Evolutionary conservation across 2,888 invertebrate genomes (phyloP), one percentile per base, ranked within the genome.

Genomic region (Drosophila merina): DNA sequence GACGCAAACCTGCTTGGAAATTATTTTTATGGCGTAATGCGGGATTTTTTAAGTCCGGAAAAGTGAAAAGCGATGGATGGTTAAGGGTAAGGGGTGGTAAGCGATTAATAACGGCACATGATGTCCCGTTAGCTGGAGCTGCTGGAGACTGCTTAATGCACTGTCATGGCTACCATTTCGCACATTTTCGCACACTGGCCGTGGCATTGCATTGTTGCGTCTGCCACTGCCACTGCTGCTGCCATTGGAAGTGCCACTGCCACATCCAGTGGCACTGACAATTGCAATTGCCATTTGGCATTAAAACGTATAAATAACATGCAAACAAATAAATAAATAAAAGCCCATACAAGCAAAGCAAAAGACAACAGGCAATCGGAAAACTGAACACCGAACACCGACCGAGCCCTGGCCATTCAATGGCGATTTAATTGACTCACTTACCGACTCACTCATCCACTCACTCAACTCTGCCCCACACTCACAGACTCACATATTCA

Each of bases 261-360:
- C 12, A 42, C 40, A 20, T 7, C 40, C 40, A 42, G 40, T 42
- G 40, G 36, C 40, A 42, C 12, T 8, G 20, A 7, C 40, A 42
- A 20, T 42, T 14, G 40, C 64, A 64, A 69, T 68, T 86, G 86
- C 64, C 51, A 59, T 63, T 88, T 66, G 81, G 69, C 71, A 76
- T 82, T 88, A 67, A 75, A 73, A 74, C 68, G 71, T 70, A 73
- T 73, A 73, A 82, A 82, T 75, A 88, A 67, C 72, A 76, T 47
- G 60, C 50, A 78, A 70, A 71, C 69, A 76, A 85, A 70, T 59
- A 74, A 85, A 80, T 73, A 71, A 81, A 77, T 58, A 62, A 68
- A 59, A 71, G 66, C 57, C 38, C 70, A 62, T 60, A 62, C 55
- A 59, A 54, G 44, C 58, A 59, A 52, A 59, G 60, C 74, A 50